Evolutionary conservation across 2,113 vertebrate species (phyloP).

Genomic region (Ameiurus melas): DNA sequence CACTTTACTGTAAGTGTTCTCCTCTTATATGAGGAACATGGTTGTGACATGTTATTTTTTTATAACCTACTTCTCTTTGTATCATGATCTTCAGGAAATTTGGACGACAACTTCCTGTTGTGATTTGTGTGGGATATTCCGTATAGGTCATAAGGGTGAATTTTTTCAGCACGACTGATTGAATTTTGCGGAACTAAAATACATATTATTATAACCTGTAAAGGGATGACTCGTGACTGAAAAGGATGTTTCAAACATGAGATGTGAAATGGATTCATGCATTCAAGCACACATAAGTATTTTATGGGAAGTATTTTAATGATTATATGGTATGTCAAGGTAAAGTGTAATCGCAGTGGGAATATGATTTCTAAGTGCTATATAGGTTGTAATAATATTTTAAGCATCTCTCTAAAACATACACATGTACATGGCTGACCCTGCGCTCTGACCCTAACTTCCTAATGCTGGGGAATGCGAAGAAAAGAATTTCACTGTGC

Average conservation of each 20-base stretch:
- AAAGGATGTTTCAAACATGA: background rate
- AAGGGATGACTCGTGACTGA: background rate
- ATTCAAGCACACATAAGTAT: background rate
- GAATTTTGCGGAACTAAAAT: background rate
- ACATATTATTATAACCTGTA: background rate
- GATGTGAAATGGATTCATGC: background rate
- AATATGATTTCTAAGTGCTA: background rate
- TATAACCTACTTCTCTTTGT: background rate
- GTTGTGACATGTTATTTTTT: background rate
- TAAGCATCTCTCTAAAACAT: background rate
- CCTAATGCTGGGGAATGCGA: too few species aligned
- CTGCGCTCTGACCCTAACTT: too few species aligned
- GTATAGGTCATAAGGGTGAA: background rate
- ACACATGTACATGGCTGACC: background rate
- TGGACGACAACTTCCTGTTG: background rate
- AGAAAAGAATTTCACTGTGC: too few species aligned
- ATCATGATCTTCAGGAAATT: background rate
- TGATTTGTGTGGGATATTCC: background rate
- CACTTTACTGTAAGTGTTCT: background rate
- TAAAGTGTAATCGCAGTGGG: background rate
- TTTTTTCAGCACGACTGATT: background rate
- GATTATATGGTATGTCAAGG: background rate
- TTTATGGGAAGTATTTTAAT: background rate
- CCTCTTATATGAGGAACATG: background rate
- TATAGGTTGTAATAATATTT: background rate